These are phyloP conservation scores for Myotis findleyi DNA, from an alignment of 2,797 vertebrate species.

Conservation along the genomic window DNA sequence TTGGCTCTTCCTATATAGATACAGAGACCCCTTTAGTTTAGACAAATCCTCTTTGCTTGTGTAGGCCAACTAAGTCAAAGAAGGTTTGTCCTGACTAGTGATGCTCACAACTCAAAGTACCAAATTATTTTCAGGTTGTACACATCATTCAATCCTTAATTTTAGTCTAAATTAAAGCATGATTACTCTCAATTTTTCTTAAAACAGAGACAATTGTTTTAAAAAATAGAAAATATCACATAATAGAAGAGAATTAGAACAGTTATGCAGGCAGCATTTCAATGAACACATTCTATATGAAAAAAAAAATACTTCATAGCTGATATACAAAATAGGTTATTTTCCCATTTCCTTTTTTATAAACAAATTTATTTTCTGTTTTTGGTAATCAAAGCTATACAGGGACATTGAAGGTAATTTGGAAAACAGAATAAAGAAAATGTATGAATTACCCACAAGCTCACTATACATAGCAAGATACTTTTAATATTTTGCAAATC, in stretches of 20 bases:
- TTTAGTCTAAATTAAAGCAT: slow-evolving; percentile 31
- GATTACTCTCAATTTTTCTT: slow-evolving; percentile 13
- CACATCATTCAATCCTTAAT: not conserved
- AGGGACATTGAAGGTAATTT: not conserved
- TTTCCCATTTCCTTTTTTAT: not conserved
- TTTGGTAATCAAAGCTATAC: not conserved
- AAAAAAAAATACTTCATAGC: not conserved
- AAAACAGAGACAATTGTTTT: not conserved
- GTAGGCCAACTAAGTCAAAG: not conserved
- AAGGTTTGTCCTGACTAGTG: not conserved
- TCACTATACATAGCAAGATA: not conserved
- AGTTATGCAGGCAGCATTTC: not conserved
- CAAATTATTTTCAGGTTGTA: not conserved
- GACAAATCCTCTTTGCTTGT: not conserved
- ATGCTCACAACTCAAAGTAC: not conserved
- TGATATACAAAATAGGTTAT: not conserved
- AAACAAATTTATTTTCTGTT: slow-evolving; percentile 10
- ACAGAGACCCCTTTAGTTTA: not conserved
- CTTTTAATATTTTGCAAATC: not conserved
- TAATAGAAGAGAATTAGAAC: not conserved
- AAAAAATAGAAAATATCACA: slow-evolving; percentile 6
- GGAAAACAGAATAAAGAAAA: slow-evolving; percentile 2
- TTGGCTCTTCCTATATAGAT: not conserved
- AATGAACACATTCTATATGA: not conserved
- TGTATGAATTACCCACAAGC: not conserved